These are phyloP conservation scores for Polydesmus complanatus DNA, from an alignment of 2,888 invertebrate genomes.

Conservation along the genomic window DNA sequence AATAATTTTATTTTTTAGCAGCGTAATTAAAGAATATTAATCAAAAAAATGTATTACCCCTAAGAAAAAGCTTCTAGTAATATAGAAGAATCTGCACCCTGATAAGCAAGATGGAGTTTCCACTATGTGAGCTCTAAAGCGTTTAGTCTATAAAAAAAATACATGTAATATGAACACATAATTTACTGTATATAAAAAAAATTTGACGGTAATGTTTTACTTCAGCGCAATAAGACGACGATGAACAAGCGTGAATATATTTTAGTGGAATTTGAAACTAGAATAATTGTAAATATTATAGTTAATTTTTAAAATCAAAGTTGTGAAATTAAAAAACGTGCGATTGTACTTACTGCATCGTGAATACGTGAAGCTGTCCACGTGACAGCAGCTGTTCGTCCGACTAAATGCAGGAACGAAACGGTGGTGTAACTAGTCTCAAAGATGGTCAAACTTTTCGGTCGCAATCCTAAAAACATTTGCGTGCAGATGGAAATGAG, in stretches of 20 bases:
- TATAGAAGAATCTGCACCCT: slow-evolving; percentile 12
- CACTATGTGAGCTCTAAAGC: slow-evolving; percentile 10
- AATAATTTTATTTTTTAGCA: neutral
- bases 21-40: neutral
- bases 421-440: slow-evolving; percentile 10
- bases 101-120: slow-evolving; percentile 12
- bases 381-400: slow-evolving; percentile 5
- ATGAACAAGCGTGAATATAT: slow-evolving; percentile 8
- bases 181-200: too few species aligned
- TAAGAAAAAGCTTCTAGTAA: slow-evolving; percentile 11
- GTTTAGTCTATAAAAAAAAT: slow-evolving; percentile 3
- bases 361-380: slow-evolving; percentile 11
- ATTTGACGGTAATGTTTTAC: too few species aligned
- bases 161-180: too few species aligned
- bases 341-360: slow-evolving; percentile 4
- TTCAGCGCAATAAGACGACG: slow-evolving; percentile 9
- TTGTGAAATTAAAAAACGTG: neutral
- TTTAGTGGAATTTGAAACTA: slow-evolving; percentile 11
- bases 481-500: slow-evolving; percentile 13
- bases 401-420: slow-evolving; percentile 11
- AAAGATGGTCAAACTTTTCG: slow-evolving; percentile 2
- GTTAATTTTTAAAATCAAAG: neutral
- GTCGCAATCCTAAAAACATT: slow-evolving; percentile 13
- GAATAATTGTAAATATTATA: neutral
- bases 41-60: slow-evolving; percentile 5